A percentile compares a stretch with the other conserved stretches of the same genome.
phyloP scores from a whole-genome alignment of 2,888 invertebrate genomes.

The Meliscaeva auricollis region DNA sequence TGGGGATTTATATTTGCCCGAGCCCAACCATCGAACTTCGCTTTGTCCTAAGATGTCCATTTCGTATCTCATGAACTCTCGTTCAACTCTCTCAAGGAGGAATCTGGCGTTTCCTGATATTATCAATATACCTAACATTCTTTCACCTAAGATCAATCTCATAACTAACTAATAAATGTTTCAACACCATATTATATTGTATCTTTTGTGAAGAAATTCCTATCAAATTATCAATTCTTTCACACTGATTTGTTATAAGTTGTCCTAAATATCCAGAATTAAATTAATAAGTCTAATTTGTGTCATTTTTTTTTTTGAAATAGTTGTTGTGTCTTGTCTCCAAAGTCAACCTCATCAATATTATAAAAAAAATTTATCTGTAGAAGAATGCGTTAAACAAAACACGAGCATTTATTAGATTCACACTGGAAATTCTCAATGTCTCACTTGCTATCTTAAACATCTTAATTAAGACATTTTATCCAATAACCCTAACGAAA shows the following conservation, averaged over 20 bases:
- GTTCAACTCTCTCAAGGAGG: too few relatives aligned
- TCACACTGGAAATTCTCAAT: slow-evolving; percentile 46
- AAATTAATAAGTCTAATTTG: slow-evolving; percentile 1
- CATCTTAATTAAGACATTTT: slow-evolving; percentile 63
- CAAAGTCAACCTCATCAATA: slow-evolving; percentile 34
- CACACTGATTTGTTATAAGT: not conserved
- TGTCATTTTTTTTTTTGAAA: not conserved
- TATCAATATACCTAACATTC: too few relatives aligned
- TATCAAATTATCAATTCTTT: not conserved
- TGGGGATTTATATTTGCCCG: too few relatives aligned
- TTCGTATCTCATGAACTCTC: too few relatives aligned
- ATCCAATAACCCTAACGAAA: not conserved
- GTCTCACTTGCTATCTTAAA: slow-evolving; percentile 51
- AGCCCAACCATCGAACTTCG: too few relatives aligned
- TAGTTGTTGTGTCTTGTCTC: not conserved
- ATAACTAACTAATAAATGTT: too few relatives aligned
- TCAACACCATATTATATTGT: too few relatives aligned
- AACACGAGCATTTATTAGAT: slow-evolving; percentile 73
- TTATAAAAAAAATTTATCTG: slow-evolving; percentile 13
- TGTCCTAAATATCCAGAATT: not conserved
- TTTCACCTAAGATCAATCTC: too few relatives aligned
- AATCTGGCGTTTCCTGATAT: too few relatives aligned
- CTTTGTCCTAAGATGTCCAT: too few relatives aligned
- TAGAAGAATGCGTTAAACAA: slow-evolving; percentile 56
- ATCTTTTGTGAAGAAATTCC: not conserved